Percentiles rank a stretch among this genome's conserved stretches.
phyloP scores from a whole-genome alignment of 2,888 invertebrate species.

The Petrolisthes manimaculis region DNA sequence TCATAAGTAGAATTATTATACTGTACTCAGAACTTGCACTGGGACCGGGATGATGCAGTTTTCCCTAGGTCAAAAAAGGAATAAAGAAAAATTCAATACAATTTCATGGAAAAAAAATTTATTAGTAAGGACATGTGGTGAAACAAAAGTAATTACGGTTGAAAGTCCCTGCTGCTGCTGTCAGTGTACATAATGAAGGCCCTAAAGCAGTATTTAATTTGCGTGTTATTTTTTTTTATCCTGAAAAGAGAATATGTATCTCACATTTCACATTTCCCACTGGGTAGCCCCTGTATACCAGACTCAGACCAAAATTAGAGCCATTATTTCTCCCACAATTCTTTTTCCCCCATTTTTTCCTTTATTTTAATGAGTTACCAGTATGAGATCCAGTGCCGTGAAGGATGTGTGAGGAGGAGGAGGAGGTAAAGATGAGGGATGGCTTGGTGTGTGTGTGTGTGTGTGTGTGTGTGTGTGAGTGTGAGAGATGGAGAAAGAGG shows the following conservation, averaged over 20 bases:
- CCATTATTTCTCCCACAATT: neutral
- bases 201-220: slow-evolving; percentile 24
- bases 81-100: neutral
- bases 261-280: neutral
- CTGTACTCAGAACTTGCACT: too few species aligned
- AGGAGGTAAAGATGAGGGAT: too few species aligned
- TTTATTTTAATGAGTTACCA: neutral
- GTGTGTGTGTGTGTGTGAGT: neutral
- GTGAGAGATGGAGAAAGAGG: neutral
- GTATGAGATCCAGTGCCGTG: neutral
- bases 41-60: neutral
- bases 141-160: neutral
- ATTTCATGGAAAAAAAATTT: neutral
- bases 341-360: neutral
- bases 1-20: too few species aligned
- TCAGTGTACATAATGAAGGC: slow-evolving; percentile 17
- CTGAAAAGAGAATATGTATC: slow-evolving; percentile 11
- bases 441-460: neutral
- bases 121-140: neutral
- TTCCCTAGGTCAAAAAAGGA: neutral
- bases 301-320: too few species aligned
- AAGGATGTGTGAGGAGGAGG: too few species aligned
- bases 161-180: neutral
- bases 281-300: too few species aligned
- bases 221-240: neutral